These are phyloP conservation scores for Umimayanthus kanabou DNA, from an alignment of 92 coral and sea anemone genomes.

Conservation along the genomic window DNA sequence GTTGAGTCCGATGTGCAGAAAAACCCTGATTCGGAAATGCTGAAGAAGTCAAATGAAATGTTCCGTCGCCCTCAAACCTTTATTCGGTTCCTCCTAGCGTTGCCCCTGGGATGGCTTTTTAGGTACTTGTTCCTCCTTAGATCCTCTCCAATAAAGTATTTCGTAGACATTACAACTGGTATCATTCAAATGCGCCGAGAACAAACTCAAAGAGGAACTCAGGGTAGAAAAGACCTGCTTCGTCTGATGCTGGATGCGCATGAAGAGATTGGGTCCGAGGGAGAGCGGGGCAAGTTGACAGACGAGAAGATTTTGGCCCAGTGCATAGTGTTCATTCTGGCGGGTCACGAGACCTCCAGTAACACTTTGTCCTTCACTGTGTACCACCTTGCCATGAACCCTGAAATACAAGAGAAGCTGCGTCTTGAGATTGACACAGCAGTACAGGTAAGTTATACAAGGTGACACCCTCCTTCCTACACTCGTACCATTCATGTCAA, in stretches of 20 bases:
- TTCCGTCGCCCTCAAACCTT: background rate
- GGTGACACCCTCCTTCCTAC: no score
- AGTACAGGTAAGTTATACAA: background rate
- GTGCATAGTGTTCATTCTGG: no score
- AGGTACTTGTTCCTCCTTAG: background rate
- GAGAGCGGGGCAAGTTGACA: no score
- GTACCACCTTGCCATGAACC: constrained; percentile 14
- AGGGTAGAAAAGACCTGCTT: no score
- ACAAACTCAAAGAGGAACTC: no score
- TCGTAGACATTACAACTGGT: background rate
- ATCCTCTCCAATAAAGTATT: background rate
- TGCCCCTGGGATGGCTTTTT: constrained; percentile 4
- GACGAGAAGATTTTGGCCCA: no score
- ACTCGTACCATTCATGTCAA: no score
- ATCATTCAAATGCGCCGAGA: no score
- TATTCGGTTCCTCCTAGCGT: background rate
- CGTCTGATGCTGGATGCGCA: no score
- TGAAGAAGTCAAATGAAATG: background rate
- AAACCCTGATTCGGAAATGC: background rate
- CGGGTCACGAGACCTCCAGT: no score
- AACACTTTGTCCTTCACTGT: background rate
- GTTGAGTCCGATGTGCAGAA: background rate
- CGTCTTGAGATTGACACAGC: no score
- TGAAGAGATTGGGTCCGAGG: no score
- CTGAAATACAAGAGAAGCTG: background rate